Conservation (phyloP, 2,888 invertebrate genomes). For the Crossocerus cetratus region DNA sequence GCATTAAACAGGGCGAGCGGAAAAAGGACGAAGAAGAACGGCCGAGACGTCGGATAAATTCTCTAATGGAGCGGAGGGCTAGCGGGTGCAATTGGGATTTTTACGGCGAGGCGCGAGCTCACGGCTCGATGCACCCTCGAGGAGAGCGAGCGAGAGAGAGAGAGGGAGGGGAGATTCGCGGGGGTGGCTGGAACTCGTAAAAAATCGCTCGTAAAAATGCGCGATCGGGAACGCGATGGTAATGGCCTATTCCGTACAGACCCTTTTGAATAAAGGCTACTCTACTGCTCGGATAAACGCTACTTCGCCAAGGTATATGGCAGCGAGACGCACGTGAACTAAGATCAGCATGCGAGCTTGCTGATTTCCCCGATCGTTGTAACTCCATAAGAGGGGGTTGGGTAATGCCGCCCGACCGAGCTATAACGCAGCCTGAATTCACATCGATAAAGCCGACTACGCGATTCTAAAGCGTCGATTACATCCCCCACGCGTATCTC, state of each 20-base stretch:
- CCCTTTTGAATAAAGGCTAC: slow-evolving; percentile 11
- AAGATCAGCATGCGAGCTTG: no score
- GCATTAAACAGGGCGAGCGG: slow-evolving; percentile 17
- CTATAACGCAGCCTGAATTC: no score
- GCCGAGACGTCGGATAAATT: slow-evolving; percentile 33
- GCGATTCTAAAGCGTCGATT: no score
- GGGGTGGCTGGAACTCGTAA: slow-evolving; percentile 26
- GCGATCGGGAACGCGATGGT: slow-evolving; percentile 38
- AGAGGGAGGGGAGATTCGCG: neutral
- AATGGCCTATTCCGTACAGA: slow-evolving; percentile 45
- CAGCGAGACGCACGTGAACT: no score
- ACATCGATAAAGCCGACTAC: no score
- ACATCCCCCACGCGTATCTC: no score
- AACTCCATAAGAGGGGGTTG: no score
- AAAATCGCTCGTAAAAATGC: slow-evolving; percentile 47
- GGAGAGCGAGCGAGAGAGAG: neutral
- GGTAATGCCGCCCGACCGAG: no score
- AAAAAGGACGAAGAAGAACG: slow-evolving; percentile 26
- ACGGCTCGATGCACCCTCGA: neutral
- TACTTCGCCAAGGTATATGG: no score
- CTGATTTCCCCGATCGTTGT: no score
- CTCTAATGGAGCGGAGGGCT: slow-evolving; percentile 36
- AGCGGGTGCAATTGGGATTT: slow-evolving; percentile 15
- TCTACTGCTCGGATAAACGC: no score
- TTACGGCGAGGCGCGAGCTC: neutral